Evolutionary conservation across 2,888 invertebrate genomes (phyloP), one percentile per base, ranked within the genome.

Genomic region (Plebejus melissa): DNA sequence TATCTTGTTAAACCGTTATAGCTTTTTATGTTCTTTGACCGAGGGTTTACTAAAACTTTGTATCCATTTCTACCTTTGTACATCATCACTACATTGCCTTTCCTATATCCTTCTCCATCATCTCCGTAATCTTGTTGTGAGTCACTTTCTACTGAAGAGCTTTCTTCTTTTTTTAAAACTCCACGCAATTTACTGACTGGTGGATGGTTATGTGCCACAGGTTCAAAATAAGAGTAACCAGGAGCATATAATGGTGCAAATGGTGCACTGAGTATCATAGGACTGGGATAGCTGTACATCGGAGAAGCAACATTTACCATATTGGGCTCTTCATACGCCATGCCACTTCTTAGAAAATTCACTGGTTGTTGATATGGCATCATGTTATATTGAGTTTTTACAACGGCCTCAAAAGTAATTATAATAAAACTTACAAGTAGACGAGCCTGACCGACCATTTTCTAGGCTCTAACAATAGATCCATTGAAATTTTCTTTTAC

Each of bases 131-230:
- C 65, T 36, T 65, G 32, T 65, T 65, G 32, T 65, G 65, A 65
- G 28, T 65, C 11, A 28, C 13, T 36, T 36, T 65, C 32, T 13
- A 11, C 60, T 60, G 65, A 65, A 65, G 5, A 65, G 28, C 32
- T 65, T 5, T 65, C 32, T 2, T 65, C 65, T 60, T 60, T 28
- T 65, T 41, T 65, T 65, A 46, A 65, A 74, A n/a, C n/a, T 46
- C 36, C 46, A 32, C 16, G 13, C 13, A 74, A 16, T 50, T 50
- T 9, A 69, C 69, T 69, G 1, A 86, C 65, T 0, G 90, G 87
- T 0, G 92, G 92, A 76, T 93, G 92, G 60, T 90, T 80, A 70
- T 91, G 92, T 4, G 82, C 78, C 4, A 91, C 90, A 0, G 86
- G 88, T 76, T 91, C 90, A 77, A 80, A 93, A 38, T 84, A 84